A percentile compares a stretch with the other conserved stretches of the same genome.
phyloP scores from a whole-genome alignment of 2,888 invertebrate genomes.

The Copidosoma aretas region DNA sequence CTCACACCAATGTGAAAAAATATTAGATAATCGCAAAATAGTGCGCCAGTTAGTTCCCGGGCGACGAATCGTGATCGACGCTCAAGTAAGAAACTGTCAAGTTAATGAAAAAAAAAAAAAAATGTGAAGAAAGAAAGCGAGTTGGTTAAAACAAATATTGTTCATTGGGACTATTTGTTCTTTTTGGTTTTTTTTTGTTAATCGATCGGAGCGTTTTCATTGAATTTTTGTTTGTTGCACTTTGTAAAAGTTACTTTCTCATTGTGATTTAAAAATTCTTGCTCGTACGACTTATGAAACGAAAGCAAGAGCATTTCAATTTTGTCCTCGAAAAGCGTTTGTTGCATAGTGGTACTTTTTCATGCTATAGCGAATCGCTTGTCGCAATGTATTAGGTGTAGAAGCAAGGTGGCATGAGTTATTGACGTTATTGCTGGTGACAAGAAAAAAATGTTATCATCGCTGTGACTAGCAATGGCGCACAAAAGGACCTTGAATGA shows the following conservation, averaged over 20 bases:
- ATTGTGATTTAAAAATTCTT: no score
- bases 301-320: background rate
- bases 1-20: background rate
- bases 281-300: background rate
- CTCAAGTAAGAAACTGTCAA: slow-evolving; percentile 18
- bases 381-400: no score
- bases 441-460: no score
- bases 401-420: no score
- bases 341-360: no score
- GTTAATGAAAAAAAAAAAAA: no score
- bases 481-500: no score
- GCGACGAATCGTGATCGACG: slow-evolving; percentile 12
- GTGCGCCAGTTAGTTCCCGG: slow-evolving; percentile 23
- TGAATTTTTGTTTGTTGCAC: slow-evolving; percentile 22
- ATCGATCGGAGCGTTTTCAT: slow-evolving; percentile 10
- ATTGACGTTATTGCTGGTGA: no score
- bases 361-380: no score
- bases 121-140: slow-evolving; percentile 3
- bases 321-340: background rate
- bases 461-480: no score
- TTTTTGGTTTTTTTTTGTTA: slow-evolving; percentile 25
- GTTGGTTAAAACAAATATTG: slow-evolving; percentile 34
- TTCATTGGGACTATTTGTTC: slow-evolving; percentile 33
- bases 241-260: background rate
- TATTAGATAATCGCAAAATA: background rate